phyloP scores from a whole-genome alignment of 2,888 invertebrate genomes.

The Thelaira solivaga region DNA sequence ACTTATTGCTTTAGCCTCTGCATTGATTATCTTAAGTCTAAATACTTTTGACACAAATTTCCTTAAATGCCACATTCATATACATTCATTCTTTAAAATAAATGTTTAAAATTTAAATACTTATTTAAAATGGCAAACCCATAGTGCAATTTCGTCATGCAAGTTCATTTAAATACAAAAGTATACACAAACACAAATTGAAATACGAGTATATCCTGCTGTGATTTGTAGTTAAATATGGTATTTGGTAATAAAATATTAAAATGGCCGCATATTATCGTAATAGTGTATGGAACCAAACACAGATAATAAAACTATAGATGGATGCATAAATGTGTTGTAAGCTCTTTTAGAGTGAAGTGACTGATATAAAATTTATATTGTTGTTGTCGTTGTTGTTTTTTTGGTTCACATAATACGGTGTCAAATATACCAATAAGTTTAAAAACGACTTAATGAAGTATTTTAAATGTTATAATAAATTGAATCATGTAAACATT shows the following conservation, averaged over 20 bases:
- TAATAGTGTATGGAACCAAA: not conserved
- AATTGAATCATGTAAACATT: not conserved
- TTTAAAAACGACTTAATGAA: slow-evolving; percentile 34
- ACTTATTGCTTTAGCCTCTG: too few species aligned
- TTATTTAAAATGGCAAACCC: not conserved
- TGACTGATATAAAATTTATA: slow-evolving; percentile 43
- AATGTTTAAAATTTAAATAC: too few species aligned
- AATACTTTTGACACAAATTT: too few species aligned
- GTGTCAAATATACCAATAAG: not conserved
- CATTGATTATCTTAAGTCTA: too few species aligned
- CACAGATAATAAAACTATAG: not conserved
- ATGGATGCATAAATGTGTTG: not conserved
- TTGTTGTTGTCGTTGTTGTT: not conserved
- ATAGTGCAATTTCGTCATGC: not conserved
- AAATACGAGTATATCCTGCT: slow-evolving; percentile 7
- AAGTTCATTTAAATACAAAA: not conserved
- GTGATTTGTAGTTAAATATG: slow-evolving; percentile 24
- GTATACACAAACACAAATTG: not conserved
- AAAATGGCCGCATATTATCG: not conserved
- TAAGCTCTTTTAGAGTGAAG: not conserved
- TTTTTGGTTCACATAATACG: too few species aligned
- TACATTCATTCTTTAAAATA: too few species aligned
- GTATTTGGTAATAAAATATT: slow-evolving; percentile 5
- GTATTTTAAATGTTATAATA: slow-evolving; percentile 23
- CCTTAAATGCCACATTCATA: too few species aligned